A percentile compares a stretch with the other conserved stretches of the same genome.
These are phyloP conservation scores for Pipa parva DNA, from an alignment of 2,113 vertebrate genomes.

Conservation along the genomic window DNA sequence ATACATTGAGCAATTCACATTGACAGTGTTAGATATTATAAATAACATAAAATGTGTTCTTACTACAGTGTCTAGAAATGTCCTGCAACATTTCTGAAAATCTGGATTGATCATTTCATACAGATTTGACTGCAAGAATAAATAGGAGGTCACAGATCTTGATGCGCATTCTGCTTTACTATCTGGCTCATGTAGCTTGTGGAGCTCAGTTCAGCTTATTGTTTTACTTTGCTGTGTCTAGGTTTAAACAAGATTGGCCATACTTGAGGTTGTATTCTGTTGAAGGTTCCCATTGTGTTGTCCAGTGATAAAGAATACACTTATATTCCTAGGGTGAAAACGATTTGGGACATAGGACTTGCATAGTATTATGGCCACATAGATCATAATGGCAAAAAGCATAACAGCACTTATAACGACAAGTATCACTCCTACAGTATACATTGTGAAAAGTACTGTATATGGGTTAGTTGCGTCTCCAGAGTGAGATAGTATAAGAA, in stretches of 20 bases:
- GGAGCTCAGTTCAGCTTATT: neutral
- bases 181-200: neutral
- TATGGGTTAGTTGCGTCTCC: slow-evolving; percentile 68
- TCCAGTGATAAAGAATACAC: slow-evolving; percentile 85
- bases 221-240: neutral
- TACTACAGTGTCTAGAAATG: too few species aligned
- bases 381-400: slow-evolving; percentile 74
- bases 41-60: too few species aligned
- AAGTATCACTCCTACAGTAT: slow-evolving; percentile 81
- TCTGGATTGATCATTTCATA: too few species aligned
- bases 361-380: slow-evolving; percentile 55
- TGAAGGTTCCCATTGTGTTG: slow-evolving; percentile 64
- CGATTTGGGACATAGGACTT: slow-evolving; percentile 49
- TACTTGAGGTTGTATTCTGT: slow-evolving; percentile 84
- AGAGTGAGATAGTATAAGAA: slow-evolving; percentile 76
- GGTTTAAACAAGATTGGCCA: slow-evolving; percentile 84
- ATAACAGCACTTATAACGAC: slow-evolving; percentile 70
- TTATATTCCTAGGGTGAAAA: slow-evolving; percentile 47
- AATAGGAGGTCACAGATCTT: too few species aligned
- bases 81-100: too few species aligned
- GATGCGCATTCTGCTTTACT: too few species aligned
- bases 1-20: too few species aligned
- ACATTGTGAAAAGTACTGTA: slow-evolving; percentile 78
- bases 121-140: too few species aligned
- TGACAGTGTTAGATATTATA: too few species aligned